Conservation (phyloP, 2,888 invertebrate genomes). For the Drosophila borealis region DNA sequence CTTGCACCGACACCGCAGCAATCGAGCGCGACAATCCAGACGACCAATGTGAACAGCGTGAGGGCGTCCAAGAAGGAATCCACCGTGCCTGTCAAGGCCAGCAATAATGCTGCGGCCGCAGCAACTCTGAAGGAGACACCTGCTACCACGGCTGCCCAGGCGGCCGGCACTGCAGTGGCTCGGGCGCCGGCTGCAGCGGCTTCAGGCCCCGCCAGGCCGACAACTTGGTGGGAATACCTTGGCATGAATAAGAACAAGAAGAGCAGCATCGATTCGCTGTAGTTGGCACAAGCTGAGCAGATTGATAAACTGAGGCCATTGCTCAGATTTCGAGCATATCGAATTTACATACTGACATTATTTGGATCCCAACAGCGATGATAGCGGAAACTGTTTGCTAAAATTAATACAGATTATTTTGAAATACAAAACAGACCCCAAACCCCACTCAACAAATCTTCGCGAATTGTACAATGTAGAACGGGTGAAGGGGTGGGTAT, state of each 20-base stretch:
- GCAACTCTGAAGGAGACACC: background rate
- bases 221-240: slow-evolving; percentile 56
- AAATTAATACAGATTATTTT: background rate
- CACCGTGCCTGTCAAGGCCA: background rate
- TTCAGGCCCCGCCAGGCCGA: background rate
- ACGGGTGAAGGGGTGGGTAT: background rate
- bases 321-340: slow-evolving; percentile 23
- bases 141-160: background rate
- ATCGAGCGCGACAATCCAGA: slow-evolving; percentile 37
- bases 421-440: background rate
- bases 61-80: background rate
- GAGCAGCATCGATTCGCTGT: slow-evolving; percentile 38
- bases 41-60: background rate
- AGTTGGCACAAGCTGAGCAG: slow-evolving; percentile 1
- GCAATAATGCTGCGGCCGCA: background rate
- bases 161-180: background rate
- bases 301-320: background rate
- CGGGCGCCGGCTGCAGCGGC: background rate
- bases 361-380: slow-evolving; percentile 12
- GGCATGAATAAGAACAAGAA: slow-evolving; percentile 48
- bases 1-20: slow-evolving; percentile 47
- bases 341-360: slow-evolving; percentile 22
- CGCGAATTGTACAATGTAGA: background rate
- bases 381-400: slow-evolving; percentile 4
- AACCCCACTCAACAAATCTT: background rate